These are phyloP conservation scores for Paedocypris sp. DNA, from an alignment of 2,113 vertebrate genomes.

Conservation along the genomic window DNA sequence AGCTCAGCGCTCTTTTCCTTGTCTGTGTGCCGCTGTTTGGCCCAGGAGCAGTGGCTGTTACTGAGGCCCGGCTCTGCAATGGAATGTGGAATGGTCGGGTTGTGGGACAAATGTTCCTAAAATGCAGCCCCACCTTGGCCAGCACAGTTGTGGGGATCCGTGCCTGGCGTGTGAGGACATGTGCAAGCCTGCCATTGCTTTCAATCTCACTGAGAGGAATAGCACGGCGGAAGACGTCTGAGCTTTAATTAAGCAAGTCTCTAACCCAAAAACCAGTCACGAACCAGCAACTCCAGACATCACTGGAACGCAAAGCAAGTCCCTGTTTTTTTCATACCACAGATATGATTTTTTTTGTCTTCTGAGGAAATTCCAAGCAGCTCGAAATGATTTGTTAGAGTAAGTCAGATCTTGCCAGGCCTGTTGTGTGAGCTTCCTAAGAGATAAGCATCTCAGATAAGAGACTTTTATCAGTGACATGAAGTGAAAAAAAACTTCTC, in stretches of 20 bases:
- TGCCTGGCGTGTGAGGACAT: constrained; percentile 53
- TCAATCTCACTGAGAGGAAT: constrained; percentile 21
- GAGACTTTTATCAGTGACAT: neutral
- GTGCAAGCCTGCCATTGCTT: constrained; percentile 14
- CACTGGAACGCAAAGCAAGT: neutral
- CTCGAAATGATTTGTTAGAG: neutral
- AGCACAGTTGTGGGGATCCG: constrained; percentile 8
- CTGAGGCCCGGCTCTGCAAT: constrained; percentile 1
- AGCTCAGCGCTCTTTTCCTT: neutral
- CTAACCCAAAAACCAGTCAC: neutral
- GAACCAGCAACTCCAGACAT: constrained; percentile 14
- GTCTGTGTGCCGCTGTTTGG: neutral
- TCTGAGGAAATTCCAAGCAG: no score
- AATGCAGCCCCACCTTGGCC: constrained; percentile 30
- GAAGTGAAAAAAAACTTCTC: no score
- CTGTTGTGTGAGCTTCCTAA: neutral
- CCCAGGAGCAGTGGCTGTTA: neutral
- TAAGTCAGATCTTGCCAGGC: neutral
- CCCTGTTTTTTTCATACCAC: neutral
- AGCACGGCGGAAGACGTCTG: constrained; percentile 14
- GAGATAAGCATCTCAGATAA: neutral
- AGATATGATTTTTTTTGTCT: neutral
- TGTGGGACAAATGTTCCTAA: constrained; percentile 35
- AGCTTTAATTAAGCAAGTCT: constrained; percentile 6
- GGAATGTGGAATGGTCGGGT: constrained; percentile 38